These are phyloP conservation scores for Pharmacophagus antenor DNA, from an alignment of 2,888 invertebrate species.

Conservation along the genomic window DNA sequence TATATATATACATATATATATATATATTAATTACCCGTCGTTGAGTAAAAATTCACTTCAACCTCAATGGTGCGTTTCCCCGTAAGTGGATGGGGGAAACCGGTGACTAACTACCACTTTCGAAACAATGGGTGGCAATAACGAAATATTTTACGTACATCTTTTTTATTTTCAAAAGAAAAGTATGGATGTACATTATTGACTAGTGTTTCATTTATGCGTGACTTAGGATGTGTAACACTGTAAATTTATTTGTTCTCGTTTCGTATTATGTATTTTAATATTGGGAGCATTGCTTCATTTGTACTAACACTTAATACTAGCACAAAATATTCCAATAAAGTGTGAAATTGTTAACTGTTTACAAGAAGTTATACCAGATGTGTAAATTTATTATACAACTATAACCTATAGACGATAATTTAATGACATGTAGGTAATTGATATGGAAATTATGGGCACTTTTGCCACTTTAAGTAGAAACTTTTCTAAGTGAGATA, in stretches of 20 bases:
- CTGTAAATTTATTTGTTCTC: too few species aligned
- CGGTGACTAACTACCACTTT: neutral
- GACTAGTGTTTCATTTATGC: neutral
- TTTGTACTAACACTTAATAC: too few species aligned
- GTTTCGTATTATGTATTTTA: too few species aligned
- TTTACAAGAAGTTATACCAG: too few species aligned
- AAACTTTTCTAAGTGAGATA: neutral
- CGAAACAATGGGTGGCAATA: neutral
- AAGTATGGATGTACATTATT: neutral
- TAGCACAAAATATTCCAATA: too few species aligned
- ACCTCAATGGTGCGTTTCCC: neutral
- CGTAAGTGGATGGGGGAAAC: neutral
- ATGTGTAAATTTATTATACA: too few species aligned
- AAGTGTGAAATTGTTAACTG: too few species aligned
- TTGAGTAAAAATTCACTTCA: neutral
- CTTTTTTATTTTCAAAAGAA: neutral
- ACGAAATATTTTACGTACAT: neutral
- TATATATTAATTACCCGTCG: neutral
- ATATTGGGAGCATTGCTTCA: too few species aligned
- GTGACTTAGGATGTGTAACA: too few species aligned
- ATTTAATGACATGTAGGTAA: neutral
- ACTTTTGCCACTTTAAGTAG: neutral
- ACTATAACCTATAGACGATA: too few species aligned
- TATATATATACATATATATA: neutral
- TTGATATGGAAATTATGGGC: neutral